phyloP scores from a whole-genome alignment of 2,113 vertebrate genomes.

The Eleginops maclovinus region DNA sequence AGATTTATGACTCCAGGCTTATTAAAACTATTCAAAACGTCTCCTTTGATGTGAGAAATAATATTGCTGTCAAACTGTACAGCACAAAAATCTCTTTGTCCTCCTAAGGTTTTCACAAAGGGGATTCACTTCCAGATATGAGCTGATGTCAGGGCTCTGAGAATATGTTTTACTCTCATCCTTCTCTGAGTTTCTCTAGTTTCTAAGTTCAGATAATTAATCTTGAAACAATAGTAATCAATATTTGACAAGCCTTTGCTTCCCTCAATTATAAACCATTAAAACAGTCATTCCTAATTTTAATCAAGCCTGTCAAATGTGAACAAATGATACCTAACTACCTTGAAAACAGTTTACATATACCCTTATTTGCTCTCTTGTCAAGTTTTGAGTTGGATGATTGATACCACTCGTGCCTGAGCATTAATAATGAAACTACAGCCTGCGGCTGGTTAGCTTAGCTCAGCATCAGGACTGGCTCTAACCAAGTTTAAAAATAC shows the following conservation, averaged over 20 bases:
- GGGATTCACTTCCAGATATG: constrained; percentile 24
- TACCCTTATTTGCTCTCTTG: background rate
- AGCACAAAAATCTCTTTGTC: constrained; percentile 16
- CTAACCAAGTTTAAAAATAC: constrained; percentile 3
- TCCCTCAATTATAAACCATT: background rate
- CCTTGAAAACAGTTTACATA: background rate
- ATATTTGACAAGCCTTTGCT: background rate
- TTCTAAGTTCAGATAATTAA: constrained; percentile 21
- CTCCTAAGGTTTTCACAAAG: constrained; percentile 28
- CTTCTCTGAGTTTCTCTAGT: background rate
- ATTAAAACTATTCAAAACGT: constrained; percentile 60
- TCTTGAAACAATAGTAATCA: constrained; percentile 1
- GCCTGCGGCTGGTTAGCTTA: background rate
- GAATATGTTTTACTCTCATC: constrained; percentile 9
- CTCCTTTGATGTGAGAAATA: constrained; percentile 67
- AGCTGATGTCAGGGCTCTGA: constrained; percentile 37
- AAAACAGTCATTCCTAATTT: background rate
- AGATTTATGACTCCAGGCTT: constrained; percentile 47
- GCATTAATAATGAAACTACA: background rate
- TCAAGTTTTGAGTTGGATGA: constrained; percentile 3
- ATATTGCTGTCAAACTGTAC: constrained; percentile 44
- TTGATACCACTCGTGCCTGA: constrained; percentile 8
- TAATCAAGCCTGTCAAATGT: background rate
- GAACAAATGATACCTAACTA: constrained; percentile 1
- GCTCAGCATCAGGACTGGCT: constrained; percentile 21